phyloP scores from a whole-genome alignment of 2,113 vertebrate species.

The Coreoperca whiteheadi region DNA sequence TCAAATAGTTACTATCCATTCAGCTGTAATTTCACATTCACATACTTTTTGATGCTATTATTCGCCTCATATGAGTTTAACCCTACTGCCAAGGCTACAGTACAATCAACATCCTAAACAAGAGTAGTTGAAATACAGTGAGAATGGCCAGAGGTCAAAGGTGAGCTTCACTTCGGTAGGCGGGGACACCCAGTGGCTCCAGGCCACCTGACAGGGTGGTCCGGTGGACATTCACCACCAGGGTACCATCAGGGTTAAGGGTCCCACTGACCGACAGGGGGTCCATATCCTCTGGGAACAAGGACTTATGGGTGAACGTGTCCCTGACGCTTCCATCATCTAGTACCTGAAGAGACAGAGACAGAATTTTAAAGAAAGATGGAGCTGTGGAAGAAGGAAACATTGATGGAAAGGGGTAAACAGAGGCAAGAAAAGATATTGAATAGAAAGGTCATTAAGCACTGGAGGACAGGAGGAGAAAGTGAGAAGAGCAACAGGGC shows the following conservation, averaged over 20 bases:
- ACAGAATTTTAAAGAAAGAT: not conserved
- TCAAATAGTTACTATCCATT: no score
- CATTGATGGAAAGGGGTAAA: not conserved
- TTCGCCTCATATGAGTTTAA: no score
- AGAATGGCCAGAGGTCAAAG: conserved; percentile 61
- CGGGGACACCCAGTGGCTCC: not conserved
- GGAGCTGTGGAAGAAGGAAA: no score
- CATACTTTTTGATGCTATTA: no score
- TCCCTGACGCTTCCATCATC: conserved; percentile 85
- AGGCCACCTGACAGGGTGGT: accelerated
- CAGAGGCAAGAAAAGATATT: not conserved
- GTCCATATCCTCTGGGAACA: conserved; percentile 88
- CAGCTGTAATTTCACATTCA: no score
- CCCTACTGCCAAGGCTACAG: no score
- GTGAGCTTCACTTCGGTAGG: conserved; percentile 73
- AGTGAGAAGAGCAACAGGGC: conserved; percentile 39
- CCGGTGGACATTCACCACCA: conserved; percentile 83
- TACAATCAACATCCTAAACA: no score
- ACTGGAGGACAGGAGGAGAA: not conserved
- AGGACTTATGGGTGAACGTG: conserved; percentile 88
- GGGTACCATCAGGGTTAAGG: conserved; percentile 71
- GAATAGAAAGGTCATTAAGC: conserved; percentile 26
- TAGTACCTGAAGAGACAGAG: conserved; percentile 76
- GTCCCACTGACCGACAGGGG: conserved; percentile 85
- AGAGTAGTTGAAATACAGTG: not conserved